Conservation (phyloP, 1,140 invertebrate genomes). For the Danaus plexippus region DNA sequence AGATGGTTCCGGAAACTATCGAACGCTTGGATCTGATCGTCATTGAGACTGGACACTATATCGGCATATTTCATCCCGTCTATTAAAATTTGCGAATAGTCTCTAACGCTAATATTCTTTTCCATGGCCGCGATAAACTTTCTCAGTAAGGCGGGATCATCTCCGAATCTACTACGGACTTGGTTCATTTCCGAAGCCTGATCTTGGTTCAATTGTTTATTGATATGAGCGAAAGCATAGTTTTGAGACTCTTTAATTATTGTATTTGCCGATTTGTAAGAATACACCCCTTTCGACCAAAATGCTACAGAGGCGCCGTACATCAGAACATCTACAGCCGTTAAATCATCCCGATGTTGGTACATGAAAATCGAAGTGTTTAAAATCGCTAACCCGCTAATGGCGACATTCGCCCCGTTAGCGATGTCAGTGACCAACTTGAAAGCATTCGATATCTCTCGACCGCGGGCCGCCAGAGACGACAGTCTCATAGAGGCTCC, state of each 20-base stretch:
- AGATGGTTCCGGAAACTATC: slow-evolving; percentile 21
- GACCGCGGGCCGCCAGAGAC: slow-evolving; percentile 24
- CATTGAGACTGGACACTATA: slow-evolving; percentile 19
- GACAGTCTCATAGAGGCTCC: slow-evolving; percentile 32
- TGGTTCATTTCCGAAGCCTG: slow-evolving; percentile 15
- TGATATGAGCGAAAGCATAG: slow-evolving; percentile 23
- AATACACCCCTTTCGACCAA: slow-evolving; percentile 31
- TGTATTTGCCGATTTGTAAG: slow-evolving; percentile 29
- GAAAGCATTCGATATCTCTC: slow-evolving; percentile 25
- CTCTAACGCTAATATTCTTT: slow-evolving; percentile 19
- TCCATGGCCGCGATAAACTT: slow-evolving; percentile 24
- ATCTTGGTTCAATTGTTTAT: slow-evolving; percentile 20
- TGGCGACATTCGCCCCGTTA: slow-evolving; percentile 24
- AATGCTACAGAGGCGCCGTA: slow-evolving; percentile 29
- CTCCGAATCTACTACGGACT: slow-evolving; percentile 19
- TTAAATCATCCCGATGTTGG: slow-evolving; percentile 21
- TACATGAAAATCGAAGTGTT: slow-evolving; percentile 24
- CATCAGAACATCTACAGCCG: slow-evolving; percentile 24
- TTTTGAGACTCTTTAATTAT: slow-evolving; percentile 28
- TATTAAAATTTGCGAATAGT: slow-evolving; percentile 24
- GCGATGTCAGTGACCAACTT: slow-evolving; percentile 24
- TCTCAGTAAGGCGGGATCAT: slow-evolving; percentile 24
- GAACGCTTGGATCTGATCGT: slow-evolving; percentile 28
- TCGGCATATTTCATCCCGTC: slow-evolving; percentile 29
- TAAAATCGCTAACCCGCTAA: slow-evolving; percentile 26